Evolutionary conservation across 1,140 invertebrate species (phyloP), one percentile per base, ranked within the genome.

Genomic region (Grapholita molesta): DNA sequence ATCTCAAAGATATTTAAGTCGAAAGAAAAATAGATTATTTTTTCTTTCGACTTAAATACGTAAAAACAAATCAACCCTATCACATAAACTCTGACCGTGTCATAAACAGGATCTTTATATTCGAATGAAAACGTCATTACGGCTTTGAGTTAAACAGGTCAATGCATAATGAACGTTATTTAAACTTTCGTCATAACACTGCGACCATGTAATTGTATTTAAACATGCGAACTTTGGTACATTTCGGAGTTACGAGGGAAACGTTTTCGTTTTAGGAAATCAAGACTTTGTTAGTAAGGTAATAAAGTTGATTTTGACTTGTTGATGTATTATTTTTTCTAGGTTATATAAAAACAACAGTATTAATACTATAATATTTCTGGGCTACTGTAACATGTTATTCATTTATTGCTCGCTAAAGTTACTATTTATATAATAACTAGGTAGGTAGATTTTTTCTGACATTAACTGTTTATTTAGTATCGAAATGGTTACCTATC

Each of bases 101-200:
- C n/a, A 48, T 21, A 48, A 48, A 48, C 7, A 30, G 7, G 3
- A 48, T 18, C 15, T 18, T 48, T 48, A 48, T 48, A 8, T 48
- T 21, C 42, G 42, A 48, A 48, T 48, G n/a, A 48, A 48, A 48
- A 48, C 15, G 1, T 48, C 42, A 48, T 48, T 48, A 48, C 8
- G 21, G 42, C 35, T 38, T 38, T 21, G 15, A 21, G 42, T 48
- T 48, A 48, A 48, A 48, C 21, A 48, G 42, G 42, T 48, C 42
- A 48, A 48, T 48, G 42, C 42, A 48, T 48, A 48, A 48, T 48
- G 15, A 18, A 9, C 42, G 42, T 48, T 8, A 48, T 48, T 48
- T 48, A 48, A 48, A 48, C 42, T 48, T 48, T 48, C 42, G 42
- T 48, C 42, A 48, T 48, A 48, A 48, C 42, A 48, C 21, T 48